Percentiles rank a stretch among this genome's conserved stretches.
These are phyloP conservation scores for Drusus annulatus DNA, from an alignment of 1,140 invertebrate species.

Conservation along the genomic window DNA sequence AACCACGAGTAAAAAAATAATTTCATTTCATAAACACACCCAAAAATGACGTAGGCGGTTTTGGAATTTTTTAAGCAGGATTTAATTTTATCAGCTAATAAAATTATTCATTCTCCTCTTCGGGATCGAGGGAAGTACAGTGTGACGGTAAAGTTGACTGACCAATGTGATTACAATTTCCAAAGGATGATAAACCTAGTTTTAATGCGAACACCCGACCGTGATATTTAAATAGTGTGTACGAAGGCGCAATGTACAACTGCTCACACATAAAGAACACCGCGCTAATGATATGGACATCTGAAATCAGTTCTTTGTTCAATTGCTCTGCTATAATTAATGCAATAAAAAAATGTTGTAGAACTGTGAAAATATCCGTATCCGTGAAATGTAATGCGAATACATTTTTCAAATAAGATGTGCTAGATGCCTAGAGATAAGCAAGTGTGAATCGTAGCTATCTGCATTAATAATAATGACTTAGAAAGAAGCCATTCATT, in stretches of 20 bases:
- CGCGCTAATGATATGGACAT: conserved; percentile 20
- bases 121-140: conserved; percentile 22
- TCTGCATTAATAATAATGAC: too few species aligned
- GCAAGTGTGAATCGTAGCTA: too few species aligned
- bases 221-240: conserved; percentile 51
- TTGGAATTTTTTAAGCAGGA: background rate
- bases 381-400: too few species aligned
- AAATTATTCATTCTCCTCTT: background rate
- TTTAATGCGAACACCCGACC: conserved; percentile 48
- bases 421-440: too few species aligned
- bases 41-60: background rate
- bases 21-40: background rate
- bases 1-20: background rate
- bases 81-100: background rate
- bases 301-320: background rate
- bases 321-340: too few species aligned
- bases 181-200: conserved; percentile 48
- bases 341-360: too few species aligned
- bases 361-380: too few species aligned
- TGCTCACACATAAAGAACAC: conserved; percentile 25
- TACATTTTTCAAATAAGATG: too few species aligned
- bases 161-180: conserved; percentile 51
- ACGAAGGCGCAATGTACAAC: conserved; percentile 32
- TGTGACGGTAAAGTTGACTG: conserved; percentile 51
- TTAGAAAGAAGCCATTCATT: too few species aligned